phyloP scores from a whole-genome alignment of 2,113 vertebrate genomes.

The Nycticryphes semicollaris region DNA sequence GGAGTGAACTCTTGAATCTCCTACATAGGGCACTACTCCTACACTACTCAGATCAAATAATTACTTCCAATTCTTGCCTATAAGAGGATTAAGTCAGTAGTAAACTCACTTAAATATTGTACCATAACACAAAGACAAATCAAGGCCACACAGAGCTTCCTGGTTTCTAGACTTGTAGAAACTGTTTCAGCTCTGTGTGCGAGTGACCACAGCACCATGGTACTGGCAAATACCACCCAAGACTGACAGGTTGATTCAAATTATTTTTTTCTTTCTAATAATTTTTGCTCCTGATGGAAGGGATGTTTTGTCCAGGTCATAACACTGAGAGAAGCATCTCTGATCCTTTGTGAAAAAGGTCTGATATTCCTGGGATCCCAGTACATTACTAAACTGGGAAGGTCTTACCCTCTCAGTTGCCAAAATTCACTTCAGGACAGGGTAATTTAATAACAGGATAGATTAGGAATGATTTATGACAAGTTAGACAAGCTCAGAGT shows the following conservation, averaged over 20 bases:
- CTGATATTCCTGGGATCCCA: background rate
- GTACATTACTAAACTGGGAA: background rate
- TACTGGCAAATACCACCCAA: background rate
- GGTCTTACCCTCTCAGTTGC: background rate
- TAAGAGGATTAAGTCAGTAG: background rate
- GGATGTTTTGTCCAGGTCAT: background rate
- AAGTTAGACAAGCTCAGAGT: background rate
- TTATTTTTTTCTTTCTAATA: background rate
- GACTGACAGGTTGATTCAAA: background rate
- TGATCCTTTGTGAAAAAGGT: background rate
- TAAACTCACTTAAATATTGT: background rate
- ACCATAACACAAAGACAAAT: background rate
- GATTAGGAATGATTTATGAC: background rate
- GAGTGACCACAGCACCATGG: background rate
- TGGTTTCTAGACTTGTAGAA: background rate
- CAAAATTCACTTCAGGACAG: background rate
- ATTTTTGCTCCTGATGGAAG: background rate
- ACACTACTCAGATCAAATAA: background rate
- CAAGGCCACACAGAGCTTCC: background rate
- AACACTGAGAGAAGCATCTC: background rate
- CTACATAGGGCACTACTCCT: background rate
- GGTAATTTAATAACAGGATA: background rate
- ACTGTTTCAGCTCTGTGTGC: background rate
- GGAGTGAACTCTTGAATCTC: background rate
- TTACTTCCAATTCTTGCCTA: background rate